Evolutionary conservation across 1,140 invertebrate species (phyloP), one percentile per base, ranked within the genome.

Genomic region (Hylaeus anthracinus): DNA sequence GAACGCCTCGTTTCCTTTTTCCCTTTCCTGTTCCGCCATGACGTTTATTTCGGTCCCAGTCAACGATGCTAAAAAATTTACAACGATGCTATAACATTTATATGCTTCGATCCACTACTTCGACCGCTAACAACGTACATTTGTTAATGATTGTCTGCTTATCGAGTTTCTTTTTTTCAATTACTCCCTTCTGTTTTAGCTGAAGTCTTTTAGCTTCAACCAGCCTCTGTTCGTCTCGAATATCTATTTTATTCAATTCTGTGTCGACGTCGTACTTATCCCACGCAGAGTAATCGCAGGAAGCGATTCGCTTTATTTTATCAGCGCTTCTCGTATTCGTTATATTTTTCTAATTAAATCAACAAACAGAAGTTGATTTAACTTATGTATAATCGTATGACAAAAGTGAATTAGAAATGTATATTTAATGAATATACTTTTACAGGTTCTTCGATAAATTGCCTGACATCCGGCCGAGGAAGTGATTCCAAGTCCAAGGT

Each of bases 221-320:
- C 80, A 92, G 92, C 4, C 89, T 72, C 45, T 93, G 93, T 69
- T 96, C 95, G 71, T 96, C 95, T 53, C 93, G 91, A 55, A 96
- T 87, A 77, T 96, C 96, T 88, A 96, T 94, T 83, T 95, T 95
- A 66, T 95, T 91, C 9, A 96, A 88, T 91, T 96, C 96, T 14
- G 94, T 94, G 70, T 96, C 96, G 1, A 94, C 94, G 89, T 96
- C 95, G 87, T 95, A 96, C 89, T 96, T 96, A 87, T 96, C 95
- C 96, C 96, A 96, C 77, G 94, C 93, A 1, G 86, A 89, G 81
- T 96, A 96, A 84, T 96, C 95, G 5, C 93, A 95, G 12, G 94
- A 93, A 51, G 91, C 84, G 56, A 94, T 94, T 67, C 91, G 86
- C 77, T 91, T 93, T 3, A n/a, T 79, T 61, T 63, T 77, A 4